Conservation (phyloP, 2,113 vertebrate genomes). For the Acinonyx jubatus region DNA sequence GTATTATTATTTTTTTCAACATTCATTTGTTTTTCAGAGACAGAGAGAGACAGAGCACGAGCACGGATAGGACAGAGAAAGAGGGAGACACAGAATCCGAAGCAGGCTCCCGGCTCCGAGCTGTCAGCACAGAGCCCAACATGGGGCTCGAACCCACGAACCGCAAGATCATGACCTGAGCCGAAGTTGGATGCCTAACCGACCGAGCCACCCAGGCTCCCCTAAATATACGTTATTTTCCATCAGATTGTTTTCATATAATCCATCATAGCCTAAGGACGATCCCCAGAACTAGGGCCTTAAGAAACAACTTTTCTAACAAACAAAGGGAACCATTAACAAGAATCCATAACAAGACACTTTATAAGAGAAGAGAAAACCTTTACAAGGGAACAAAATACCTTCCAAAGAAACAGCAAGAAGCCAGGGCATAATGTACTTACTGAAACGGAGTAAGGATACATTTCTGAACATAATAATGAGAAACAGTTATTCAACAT, state of each 20-base stretch:
- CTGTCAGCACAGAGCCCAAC: too few species aligned
- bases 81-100: too few species aligned
- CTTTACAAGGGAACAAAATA: not conserved
- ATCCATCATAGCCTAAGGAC: not conserved
- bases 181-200: too few species aligned
- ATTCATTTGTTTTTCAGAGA: too few species aligned
- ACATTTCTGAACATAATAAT: not conserved
- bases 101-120: too few species aligned
- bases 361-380: not conserved
- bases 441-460: not conserved
- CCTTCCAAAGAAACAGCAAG: not conserved
- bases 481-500: not conserved
- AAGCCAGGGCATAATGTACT: not conserved
- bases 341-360: not conserved
- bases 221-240: not conserved
- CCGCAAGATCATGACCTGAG: too few species aligned
- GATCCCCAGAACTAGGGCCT: not conserved
- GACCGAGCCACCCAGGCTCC: too few species aligned
- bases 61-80: too few species aligned
- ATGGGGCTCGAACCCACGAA: too few species aligned
- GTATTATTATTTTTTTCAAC: too few species aligned
- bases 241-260: not conserved
- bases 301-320: not conserved
- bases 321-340: not conserved
- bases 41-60: too few species aligned